Base-by-base conservation (phyloP, 1,140 invertebrate genomes). In the Choristoneura fumiferana region DNA sequence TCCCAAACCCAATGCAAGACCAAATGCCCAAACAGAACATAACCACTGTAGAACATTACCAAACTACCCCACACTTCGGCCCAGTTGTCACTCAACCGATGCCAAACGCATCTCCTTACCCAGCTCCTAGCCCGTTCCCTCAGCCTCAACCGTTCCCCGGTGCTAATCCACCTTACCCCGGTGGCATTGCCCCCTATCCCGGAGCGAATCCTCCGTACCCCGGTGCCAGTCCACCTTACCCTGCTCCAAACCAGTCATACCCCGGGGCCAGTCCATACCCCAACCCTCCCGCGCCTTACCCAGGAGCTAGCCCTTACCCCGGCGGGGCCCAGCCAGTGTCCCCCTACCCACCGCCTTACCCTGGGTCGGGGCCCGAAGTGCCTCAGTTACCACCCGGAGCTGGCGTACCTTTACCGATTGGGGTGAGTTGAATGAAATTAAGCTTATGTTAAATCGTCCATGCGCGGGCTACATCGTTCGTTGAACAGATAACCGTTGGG, bases 1-100 rank as follows among this genome's bases (percentile, higher is more conserved):
- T 89, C 5, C 87, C 76, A 45, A 74, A 77, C 52, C 74, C 73
- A 0, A 33, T 76, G 0, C 64, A 70, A 9, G 64, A 75, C 58
- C 78, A 81, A 63, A 61, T 74, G 60, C 76, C 36, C 0, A 75
- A 10, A 57, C 67, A n/a, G 38, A 58, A 29, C 22, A 29, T 29
- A 6, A 29, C 22, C 22, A 29, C 2, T 6, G 22, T 10, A 60
- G 58, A 29, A 43, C 57, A 6, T 34, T 33, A 49, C 39, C 56
- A 34, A 43, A 18, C 22, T 22, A 34, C 35, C 14, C 29, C 53
- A 4, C 54, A 60, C 58, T 59, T 52, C 8, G 37, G 54, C 2
- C 62, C 72, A 0, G 55, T 71, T n/a, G 57, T 69, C 5, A 67
- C 59, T 12, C 74, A 78, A 38, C 72, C 73, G n/a, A 18, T 61